phyloP scores from a whole-genome alignment of 2,797 vertebrate species.

The Darevskia mixta region DNA sequence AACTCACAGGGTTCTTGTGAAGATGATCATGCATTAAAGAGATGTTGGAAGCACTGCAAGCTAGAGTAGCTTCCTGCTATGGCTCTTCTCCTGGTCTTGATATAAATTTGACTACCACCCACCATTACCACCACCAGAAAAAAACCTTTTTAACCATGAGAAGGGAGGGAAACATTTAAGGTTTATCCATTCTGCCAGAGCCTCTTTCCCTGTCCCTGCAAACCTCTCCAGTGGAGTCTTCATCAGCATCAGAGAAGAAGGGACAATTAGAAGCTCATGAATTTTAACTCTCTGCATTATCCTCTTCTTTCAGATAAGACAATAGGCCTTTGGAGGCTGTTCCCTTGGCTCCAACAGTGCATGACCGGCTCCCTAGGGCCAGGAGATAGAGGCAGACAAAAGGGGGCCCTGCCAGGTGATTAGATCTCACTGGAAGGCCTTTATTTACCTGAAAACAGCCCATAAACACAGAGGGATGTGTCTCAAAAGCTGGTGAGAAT shows the following conservation, averaged over 20 bases:
- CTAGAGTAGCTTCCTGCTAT: background rate
- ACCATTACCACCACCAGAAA: background rate
- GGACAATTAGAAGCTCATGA: conserved; percentile 32
- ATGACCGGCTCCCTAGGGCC: conserved; percentile 28
- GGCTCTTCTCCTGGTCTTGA: background rate
- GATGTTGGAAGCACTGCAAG: background rate
- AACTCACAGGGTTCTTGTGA: background rate
- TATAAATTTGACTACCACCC: background rate
- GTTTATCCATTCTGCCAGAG: background rate
- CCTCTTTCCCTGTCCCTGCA: background rate
- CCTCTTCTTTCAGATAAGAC: conserved; percentile 38
- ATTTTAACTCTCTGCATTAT: conserved; percentile 28
- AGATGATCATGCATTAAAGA: background rate
- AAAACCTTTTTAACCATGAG: background rate
- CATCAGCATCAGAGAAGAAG: conserved; percentile 38
- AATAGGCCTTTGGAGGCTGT: background rate
- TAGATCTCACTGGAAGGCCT: conserved; percentile 35
- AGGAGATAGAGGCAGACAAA: conserved; percentile 42
- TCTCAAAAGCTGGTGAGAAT: conserved; percentile 10
- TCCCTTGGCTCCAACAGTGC: conserved; percentile 19
- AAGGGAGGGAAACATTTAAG: background rate
- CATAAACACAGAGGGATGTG: conserved; percentile 20
- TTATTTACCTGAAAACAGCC: conserved; percentile 48
- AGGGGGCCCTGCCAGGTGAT: conserved; percentile 44
- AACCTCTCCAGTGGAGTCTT: conserved; percentile 2